These are phyloP conservation scores for Borostomias antarcticus DNA, from an alignment of 2,797 vertebrate species.

Conservation along the genomic window DNA sequence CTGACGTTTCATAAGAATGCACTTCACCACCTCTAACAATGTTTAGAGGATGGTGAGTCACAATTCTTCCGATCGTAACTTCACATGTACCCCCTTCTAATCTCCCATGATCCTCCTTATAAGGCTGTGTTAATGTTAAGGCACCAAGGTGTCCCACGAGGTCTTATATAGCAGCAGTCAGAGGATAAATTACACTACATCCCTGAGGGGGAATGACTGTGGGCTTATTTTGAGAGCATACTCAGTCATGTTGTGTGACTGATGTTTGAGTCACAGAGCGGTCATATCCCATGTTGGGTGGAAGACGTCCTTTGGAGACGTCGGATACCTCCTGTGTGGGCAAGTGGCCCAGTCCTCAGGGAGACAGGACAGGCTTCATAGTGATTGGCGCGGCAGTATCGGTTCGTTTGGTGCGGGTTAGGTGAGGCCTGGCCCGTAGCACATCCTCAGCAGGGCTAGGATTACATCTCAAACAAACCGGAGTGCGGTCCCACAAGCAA, in stretches of 20 bases:
- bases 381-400: constrained; percentile 20
- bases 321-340: constrained; percentile 16
- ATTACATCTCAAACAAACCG: constrained; percentile 66
- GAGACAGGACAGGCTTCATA: constrained; percentile 2
- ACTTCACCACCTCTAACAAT: constrained; percentile 39
- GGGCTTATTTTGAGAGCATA: constrained; percentile 36
- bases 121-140: constrained; percentile 75
- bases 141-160: constrained; percentile 56
- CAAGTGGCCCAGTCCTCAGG: background rate
- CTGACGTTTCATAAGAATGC: constrained; percentile 45
- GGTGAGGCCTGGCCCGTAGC: constrained; percentile 10
- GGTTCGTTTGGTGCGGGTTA: constrained; percentile 22
- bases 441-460: constrained; percentile 38
- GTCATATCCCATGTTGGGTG: constrained; percentile 37
- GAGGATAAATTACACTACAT: constrained; percentile 58
- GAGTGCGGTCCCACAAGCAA: constrained; percentile 55
- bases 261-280: constrained; percentile 44
- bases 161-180: constrained; percentile 76
- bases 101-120: constrained; percentile 73
- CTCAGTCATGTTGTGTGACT: constrained; percentile 44
- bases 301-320: constrained; percentile 17
- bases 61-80: constrained; percentile 45
- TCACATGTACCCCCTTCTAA: constrained; percentile 37
- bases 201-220: constrained; percentile 1
- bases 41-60: constrained; percentile 60